Evolutionary conservation across 2,888 invertebrate species (phyloP), one percentile per base, ranked within the genome.

Genomic region (Tenthredo distinguenda): DNA sequence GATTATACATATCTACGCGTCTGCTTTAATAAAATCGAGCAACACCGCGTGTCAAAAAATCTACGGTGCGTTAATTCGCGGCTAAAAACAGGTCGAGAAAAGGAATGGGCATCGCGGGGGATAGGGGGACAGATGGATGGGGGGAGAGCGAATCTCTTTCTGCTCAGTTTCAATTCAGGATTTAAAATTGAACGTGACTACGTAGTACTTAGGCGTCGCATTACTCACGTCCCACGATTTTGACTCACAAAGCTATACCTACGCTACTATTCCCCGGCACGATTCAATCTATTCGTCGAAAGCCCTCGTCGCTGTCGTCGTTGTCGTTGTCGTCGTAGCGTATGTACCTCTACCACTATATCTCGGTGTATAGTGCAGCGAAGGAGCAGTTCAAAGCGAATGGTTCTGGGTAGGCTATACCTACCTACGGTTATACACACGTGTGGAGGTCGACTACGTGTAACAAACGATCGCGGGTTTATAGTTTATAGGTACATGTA

Each of bases 121-220:
- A 10, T 18, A 18, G 34, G 37, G 34, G 15, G 9, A 18, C 3
- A 18, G 34, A 10, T 2, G 37, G 34, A 26, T 26, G 1, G 18
- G 18, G 71, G 76, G 10, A 31, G 15, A 50, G 77, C 50, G 31
- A 31, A 18, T 77, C 77, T 77, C 50, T 77, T 50, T 77, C 47
- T 34, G 50, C 21, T 77, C 77, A 77, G 77, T 77, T 77, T 77
- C 77, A 77, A 68, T 68, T 68, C 34, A 26, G 37, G 77, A 77
- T 50, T 77, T 50, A 77, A 77, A 77, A 77, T 77, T 77, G 77
- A 55, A 77, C 31, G 77, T 40, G 77, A 77, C 77, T 77, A 55
- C 37, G 47, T 50, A 77, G 77, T 77, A 77, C 77, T 77, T 77
- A 55, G 77, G 55, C 77, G 47, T 77, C 55, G 55, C 47, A 77